Evolutionary conservation across 1,140 invertebrate species (phyloP).

Genomic region (Lepidurus packardi): DNA sequence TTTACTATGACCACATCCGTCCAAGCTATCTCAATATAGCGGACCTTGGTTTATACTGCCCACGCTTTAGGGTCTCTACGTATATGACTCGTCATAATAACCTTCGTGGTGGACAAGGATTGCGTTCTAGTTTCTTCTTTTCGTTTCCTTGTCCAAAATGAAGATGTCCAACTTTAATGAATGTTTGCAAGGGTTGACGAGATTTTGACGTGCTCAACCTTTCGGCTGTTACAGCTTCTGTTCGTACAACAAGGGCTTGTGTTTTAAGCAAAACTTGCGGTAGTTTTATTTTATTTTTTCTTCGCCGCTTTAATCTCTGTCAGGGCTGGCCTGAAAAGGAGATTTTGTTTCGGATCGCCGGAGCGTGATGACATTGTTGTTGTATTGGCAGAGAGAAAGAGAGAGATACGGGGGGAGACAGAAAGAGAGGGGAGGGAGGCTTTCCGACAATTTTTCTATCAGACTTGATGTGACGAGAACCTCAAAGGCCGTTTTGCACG

Average conservation of each 20-base stretch:
- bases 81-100: background rate
- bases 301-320: no score
- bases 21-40: background rate
- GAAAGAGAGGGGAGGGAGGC: background rate
- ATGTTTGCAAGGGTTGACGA: slow-evolving; percentile 9
- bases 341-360: no score
- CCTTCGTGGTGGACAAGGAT: background rate
- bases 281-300: no score
- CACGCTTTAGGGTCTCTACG: background rate
- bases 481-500: background rate
- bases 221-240: background rate
- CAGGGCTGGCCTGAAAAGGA: no score
- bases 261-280: no score
- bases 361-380: no score
- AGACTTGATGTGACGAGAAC: background rate
- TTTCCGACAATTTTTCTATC: background rate
- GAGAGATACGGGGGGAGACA: no score
- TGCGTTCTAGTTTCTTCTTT: background rate
- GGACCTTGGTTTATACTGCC: background rate
- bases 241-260: no score
- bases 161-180: slow-evolving; percentile 10
- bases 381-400: no score
- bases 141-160: background rate
- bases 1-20: slow-evolving; percentile 19
- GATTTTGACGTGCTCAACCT: background rate